phyloP scores from a whole-genome alignment of 64 coral and sea anemone species.

The Hydrozoanthus tunicans region DNA sequence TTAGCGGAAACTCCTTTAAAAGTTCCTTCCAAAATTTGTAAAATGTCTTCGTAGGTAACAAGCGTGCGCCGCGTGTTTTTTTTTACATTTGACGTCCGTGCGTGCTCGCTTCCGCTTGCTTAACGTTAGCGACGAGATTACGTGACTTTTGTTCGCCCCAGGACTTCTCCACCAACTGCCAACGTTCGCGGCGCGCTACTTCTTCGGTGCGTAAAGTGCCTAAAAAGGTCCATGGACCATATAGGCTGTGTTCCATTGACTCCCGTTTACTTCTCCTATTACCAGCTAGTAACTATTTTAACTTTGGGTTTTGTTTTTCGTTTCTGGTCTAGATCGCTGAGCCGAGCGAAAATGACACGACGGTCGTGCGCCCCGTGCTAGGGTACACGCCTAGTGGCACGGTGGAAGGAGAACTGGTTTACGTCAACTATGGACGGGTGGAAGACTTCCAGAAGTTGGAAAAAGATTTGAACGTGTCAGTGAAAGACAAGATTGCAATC shows the following conservation, averaged over 20 bases:
- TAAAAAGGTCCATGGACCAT: neutral
- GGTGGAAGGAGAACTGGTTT: conserved; percentile 66
- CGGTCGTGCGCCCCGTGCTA: conserved; percentile 51
- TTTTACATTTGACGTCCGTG: neutral
- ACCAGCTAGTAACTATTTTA: too few species aligned
- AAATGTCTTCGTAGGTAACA: too few species aligned
- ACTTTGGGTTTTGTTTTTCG: too few species aligned
- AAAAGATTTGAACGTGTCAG: conserved; percentile 39
- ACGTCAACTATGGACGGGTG: conserved; percentile 71
- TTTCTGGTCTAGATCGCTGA: conserved; percentile 25
- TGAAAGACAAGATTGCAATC: conserved; percentile 67
- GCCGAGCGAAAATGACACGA: conserved; percentile 13
- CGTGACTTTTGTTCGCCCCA: neutral
- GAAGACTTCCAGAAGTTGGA: conserved; percentile 58
- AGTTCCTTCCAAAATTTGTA: too few species aligned
- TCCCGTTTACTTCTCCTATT: too few species aligned
- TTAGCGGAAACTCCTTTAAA: too few species aligned
- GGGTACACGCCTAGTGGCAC: conserved; percentile 71
- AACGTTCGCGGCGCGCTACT: neutral
- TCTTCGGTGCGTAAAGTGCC: neutral
- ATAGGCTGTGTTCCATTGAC: too few species aligned
- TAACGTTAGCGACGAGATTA: neutral
- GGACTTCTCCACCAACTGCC: neutral
- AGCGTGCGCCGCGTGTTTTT: neutral
- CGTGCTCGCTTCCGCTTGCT: neutral